These are phyloP conservation scores for Chrysolina haemoptera DNA, from an alignment of 2,888 invertebrate species.

Conservation along the genomic window DNA sequence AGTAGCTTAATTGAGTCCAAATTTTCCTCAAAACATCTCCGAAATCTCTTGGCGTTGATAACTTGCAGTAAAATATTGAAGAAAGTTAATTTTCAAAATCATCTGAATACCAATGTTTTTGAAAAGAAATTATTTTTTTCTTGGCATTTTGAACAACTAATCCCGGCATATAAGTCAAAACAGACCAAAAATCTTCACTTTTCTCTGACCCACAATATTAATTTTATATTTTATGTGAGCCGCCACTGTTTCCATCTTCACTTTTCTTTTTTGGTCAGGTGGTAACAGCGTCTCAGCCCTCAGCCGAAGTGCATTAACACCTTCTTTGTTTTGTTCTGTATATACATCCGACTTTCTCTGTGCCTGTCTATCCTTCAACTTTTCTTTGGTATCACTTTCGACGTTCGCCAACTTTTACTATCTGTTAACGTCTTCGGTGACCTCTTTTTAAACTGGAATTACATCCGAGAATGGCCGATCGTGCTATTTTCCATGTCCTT, in stretches of 20 bases:
- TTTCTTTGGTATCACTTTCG: conserved; percentile 52
- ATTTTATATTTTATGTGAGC: background rate
- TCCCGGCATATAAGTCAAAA: no score
- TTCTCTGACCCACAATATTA: background rate
- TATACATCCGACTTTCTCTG: conserved; percentile 66
- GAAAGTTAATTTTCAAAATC: no score
- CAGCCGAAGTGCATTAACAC: conserved; percentile 47
- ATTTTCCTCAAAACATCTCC: no score
- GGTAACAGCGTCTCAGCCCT: conserved; percentile 9
- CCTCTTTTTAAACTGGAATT: conserved; percentile 36
- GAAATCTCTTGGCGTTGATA: no score
- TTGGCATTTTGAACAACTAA: no score
- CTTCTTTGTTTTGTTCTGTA: conserved; percentile 68
- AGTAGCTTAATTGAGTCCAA: no score
- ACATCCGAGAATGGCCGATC: background rate
- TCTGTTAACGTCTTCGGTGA: conserved; percentile 51
- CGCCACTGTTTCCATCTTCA: conserved; percentile 3
- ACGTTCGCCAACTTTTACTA: conserved; percentile 51
- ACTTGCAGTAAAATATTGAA: no score
- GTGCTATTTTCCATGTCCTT: background rate
- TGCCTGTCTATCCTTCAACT: conserved; percentile 61
- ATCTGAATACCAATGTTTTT: no score
- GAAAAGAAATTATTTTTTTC: no score
- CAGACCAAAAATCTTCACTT: no score
- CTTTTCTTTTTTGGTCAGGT: conserved; percentile 8